These are phyloP conservation scores for Tor tambroides DNA, from an alignment of 2,113 vertebrate species.

Conservation along the genomic window DNA sequence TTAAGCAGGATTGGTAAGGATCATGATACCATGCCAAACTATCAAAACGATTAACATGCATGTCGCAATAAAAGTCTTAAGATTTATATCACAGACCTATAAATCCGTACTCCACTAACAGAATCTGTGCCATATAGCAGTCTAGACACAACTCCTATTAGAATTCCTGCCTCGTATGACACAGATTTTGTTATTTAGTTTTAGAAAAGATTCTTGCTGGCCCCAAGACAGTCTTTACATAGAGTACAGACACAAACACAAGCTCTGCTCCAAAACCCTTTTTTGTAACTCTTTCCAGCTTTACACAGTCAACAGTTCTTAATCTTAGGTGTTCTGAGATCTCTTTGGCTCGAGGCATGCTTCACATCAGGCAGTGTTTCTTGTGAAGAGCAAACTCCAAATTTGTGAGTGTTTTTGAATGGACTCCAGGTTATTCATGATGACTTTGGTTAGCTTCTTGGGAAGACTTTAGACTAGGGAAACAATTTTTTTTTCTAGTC, in stretches of 20 bases:
- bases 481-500: not conserved
- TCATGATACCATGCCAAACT: not conserved
- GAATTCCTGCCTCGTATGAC: conserved; percentile 21
- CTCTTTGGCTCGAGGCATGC: conserved; percentile 9
- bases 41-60: not conserved
- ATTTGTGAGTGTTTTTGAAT: not conserved
- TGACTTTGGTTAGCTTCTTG: not conserved
- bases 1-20: not conserved
- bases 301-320: conserved; percentile 22
- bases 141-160: conserved; percentile 21
- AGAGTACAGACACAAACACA: conserved; percentile 17
- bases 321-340: conserved; percentile 25
- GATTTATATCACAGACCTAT: conserved; percentile 24
- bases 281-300: conserved; percentile 25
- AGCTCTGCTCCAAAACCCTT: not conserved
- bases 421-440: not conserved
- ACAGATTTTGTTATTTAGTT: not conserved
- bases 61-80: not conserved
- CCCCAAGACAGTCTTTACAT: conserved; percentile 1
- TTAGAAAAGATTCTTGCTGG: not conserved
- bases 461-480: not conserved
- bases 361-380: not conserved
- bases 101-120: not conserved
- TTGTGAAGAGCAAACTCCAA: not conserved
- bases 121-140: conserved; percentile 17